Evolutionary conservation across 2,888 invertebrate genomes (phyloP).

Genomic region (Terebella lapidaria): DNA sequence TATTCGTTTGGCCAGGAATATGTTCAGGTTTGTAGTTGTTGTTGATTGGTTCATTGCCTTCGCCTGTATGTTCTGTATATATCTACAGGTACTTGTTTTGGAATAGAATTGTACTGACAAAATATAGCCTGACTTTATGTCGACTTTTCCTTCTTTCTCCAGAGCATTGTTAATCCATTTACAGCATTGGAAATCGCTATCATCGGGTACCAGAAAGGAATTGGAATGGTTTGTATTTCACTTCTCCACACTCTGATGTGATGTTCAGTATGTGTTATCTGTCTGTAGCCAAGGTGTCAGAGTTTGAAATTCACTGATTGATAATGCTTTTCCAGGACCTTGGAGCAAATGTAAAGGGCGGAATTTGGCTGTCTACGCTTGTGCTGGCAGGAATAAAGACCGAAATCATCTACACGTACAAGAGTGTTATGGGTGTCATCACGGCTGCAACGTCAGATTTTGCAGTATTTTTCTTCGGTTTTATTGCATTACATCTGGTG

Average conservation of each 20-base stretch:
- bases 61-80: too few relatives aligned
- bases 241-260: background rate
- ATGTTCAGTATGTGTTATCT: too few relatives aligned
- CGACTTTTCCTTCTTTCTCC: background rate
- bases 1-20: background rate
- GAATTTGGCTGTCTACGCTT: slow-evolving; percentile 2
- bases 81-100: background rate
- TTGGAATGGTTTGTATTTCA: slow-evolving; percentile 1
- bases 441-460: background rate
- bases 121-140: background rate
- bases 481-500: background rate
- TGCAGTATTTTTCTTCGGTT: background rate
- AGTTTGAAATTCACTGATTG: background rate
- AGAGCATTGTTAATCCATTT: slow-evolving; percentile 9
- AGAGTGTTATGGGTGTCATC: background rate
- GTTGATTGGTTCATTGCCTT: too few relatives aligned
- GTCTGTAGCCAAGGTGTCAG: background rate
- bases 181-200: slow-evolving; percentile 7
- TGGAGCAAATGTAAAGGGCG: background rate
- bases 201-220: slow-evolving; percentile 5
- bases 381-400: background rate
- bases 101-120: background rate
- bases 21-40: background rate
- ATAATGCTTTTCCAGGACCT: background rate
- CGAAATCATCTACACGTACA: background rate